phyloP scores from a whole-genome alignment of 2,113 vertebrate genomes.

The Gnathonemus longibarbis region DNA sequence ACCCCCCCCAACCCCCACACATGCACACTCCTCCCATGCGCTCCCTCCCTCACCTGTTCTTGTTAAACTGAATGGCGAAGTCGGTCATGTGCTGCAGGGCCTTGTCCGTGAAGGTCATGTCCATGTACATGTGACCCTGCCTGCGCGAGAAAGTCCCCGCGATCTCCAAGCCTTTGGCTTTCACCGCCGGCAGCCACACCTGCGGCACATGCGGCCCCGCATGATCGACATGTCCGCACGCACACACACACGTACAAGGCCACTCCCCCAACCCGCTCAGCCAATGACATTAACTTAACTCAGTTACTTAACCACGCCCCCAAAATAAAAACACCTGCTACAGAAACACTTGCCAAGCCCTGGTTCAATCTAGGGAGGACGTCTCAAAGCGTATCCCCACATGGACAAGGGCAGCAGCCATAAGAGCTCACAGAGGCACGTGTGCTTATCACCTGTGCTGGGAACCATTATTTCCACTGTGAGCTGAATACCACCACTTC shows the following conservation, averaged over 20 bases:
- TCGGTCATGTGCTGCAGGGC: constrained; percentile 98
- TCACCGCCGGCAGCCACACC: constrained; percentile 96
- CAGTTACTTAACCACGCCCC: not conserved
- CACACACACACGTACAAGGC: not conserved
- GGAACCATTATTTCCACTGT: not conserved
- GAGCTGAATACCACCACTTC: not conserved
- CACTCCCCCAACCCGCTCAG: not conserved
- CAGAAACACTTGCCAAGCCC: not conserved
- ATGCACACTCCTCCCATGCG: too few species aligned
- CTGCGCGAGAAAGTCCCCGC: constrained; percentile 90
- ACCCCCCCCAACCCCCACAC: not conserved
- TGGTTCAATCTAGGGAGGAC: not conserved
- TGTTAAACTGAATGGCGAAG: constrained; percentile 98
- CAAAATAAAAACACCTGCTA: not conserved
- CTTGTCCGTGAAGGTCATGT: constrained; percentile 97
- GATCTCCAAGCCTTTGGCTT: constrained; percentile 95
- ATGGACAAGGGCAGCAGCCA: not conserved
- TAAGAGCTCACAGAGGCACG: not conserved
- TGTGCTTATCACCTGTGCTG: not conserved
- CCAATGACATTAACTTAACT: not conserved
- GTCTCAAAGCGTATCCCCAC: not conserved
- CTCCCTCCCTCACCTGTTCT: constrained; percentile 79
- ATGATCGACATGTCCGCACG: not conserved
- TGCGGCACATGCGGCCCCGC: constrained; percentile 40
- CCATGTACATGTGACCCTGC: constrained; percentile 98